phyloP scores from a whole-genome alignment of 2,113 vertebrate genomes.

The Chaetorhynchus papuensis region DNA sequence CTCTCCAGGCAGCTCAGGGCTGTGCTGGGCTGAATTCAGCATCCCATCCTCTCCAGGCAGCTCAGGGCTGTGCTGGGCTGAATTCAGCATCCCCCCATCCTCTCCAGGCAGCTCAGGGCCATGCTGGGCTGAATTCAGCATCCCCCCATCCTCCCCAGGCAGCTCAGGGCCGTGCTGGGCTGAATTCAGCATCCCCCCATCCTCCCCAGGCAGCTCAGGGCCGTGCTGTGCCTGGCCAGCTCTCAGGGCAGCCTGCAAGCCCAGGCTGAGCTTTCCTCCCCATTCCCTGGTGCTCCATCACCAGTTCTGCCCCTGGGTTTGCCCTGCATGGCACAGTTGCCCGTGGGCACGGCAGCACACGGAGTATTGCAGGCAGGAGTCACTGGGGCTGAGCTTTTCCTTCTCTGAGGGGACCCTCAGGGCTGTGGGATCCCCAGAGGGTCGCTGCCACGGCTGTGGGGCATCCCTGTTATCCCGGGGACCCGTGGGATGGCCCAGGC shows the following conservation, averaged over 20 bases:
- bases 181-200: too few relatives aligned
- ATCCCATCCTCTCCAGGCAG: too few relatives aligned
- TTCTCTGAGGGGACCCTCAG: background rate
- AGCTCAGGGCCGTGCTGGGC: too few relatives aligned
- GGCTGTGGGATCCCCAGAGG: background rate
- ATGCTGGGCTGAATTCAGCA: too few relatives aligned
- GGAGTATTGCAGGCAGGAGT: background rate
- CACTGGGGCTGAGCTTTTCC: background rate
- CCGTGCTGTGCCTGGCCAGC: background rate
- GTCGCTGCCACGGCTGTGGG: rapidly evolving
- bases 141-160: too few relatives aligned
- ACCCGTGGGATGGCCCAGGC: background rate
- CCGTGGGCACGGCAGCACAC: rapidly evolving
- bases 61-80: too few relatives aligned
- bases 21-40: too few relatives aligned
- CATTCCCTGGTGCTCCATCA: background rate
- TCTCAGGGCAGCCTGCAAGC: too few relatives aligned
- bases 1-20: too few relatives aligned
- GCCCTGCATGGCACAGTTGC: background rate
- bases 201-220: too few relatives aligned
- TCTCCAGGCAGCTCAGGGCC: too few relatives aligned
- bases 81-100: too few relatives aligned
- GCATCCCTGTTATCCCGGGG: background rate
- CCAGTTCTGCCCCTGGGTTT: background rate
- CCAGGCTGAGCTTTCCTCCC: background rate